Evolutionary conservation across 2,797 vertebrate genomes (phyloP).

Genomic region (Thaleichthys pacificus): DNA sequence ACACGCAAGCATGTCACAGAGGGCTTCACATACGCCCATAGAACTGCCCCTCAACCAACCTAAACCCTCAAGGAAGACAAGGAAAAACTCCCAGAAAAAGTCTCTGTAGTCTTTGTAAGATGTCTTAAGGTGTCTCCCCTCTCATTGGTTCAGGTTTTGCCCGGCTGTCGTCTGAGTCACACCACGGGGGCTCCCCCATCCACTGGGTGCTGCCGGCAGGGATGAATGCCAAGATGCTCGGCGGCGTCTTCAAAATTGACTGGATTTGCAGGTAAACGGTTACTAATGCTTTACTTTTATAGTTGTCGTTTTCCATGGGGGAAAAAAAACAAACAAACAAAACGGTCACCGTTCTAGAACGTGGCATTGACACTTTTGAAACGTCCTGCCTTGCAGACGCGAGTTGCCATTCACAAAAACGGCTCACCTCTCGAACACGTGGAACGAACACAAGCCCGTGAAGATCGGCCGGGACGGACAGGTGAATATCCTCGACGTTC

Average conservation of each 20-base stretch:
- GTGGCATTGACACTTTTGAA: no score
- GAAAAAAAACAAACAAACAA: no score
- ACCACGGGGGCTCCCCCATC: conserved; percentile 96
- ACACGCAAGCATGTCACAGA: no score
- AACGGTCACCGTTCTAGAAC: not conserved
- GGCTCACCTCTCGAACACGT: conserved; percentile 93
- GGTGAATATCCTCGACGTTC: conserved; percentile 70
- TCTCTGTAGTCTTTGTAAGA: not conserved
- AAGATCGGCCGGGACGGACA: conserved; percentile 99
- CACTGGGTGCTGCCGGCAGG: conserved; percentile 98
- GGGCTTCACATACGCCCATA: no score
- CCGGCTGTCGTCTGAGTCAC: conserved; percentile 91
- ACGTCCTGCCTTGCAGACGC: conserved; percentile 69
- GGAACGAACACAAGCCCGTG: conserved; percentile 98
- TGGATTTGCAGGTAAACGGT: conserved; percentile 93
- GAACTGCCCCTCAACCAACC: no score
- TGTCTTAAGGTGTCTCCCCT: not conserved
- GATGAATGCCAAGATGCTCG: conserved; percentile 98
- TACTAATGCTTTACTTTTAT: not conserved
- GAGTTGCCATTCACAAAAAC: conserved; percentile 97
- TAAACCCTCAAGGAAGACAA: no score
- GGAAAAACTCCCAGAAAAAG: no score
- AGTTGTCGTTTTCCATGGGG: not conserved
- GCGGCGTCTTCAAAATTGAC: conserved; percentile 98
- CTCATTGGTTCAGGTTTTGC: conserved; percentile 82